These are phyloP conservation scores for Bombyx mandarina DNA, from an alignment of 1,140 invertebrate species.

Conservation along the genomic window DNA sequence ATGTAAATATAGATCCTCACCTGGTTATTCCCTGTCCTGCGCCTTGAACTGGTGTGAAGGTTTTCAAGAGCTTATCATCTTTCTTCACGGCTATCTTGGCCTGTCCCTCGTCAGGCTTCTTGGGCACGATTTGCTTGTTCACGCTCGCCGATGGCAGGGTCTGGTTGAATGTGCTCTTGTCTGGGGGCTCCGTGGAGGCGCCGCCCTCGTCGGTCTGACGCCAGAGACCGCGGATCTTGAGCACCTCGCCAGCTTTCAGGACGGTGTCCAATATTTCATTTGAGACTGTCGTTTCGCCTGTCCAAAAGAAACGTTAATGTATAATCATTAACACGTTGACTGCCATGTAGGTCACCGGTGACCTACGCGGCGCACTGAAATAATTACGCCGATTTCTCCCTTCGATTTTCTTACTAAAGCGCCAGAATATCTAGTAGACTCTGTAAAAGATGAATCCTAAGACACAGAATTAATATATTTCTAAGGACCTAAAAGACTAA, in stretches of 20 bases:
- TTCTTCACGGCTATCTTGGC: slow-evolving; percentile 64
- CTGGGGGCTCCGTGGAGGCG: slow-evolving; percentile 36
- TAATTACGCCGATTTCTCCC: too few relatives aligned
- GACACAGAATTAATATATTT: too few relatives aligned
- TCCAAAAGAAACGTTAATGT: slow-evolving; percentile 13
- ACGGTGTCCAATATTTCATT: slow-evolving; percentile 86
- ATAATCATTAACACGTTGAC: too few relatives aligned
- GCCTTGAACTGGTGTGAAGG: slow-evolving; percentile 48
- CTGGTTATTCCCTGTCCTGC: too few relatives aligned
- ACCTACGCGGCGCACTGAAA: too few relatives aligned
- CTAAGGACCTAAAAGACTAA: too few relatives aligned
- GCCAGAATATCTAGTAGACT: too few relatives aligned
- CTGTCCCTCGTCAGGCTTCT: slow-evolving; percentile 49
- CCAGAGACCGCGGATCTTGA: slow-evolving; percentile 83
- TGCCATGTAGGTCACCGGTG: too few relatives aligned
- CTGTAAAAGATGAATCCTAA: too few relatives aligned
- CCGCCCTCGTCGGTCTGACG: slow-evolving; percentile 71
- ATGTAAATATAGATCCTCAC: too few relatives aligned
- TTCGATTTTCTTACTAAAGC: too few relatives aligned
- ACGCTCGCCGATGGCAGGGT: slow-evolving; percentile 7
- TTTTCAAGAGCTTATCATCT: slow-evolving; percentile 65
- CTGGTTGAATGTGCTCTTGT: slow-evolving; percentile 35
- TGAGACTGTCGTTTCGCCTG: slow-evolving; percentile 86
- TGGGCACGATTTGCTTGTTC: slow-evolving; percentile 12
- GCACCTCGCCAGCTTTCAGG: slow-evolving; percentile 82